Conservation (phyloP, 1,140 invertebrate genomes). For the Aphis gossypii region DNA sequence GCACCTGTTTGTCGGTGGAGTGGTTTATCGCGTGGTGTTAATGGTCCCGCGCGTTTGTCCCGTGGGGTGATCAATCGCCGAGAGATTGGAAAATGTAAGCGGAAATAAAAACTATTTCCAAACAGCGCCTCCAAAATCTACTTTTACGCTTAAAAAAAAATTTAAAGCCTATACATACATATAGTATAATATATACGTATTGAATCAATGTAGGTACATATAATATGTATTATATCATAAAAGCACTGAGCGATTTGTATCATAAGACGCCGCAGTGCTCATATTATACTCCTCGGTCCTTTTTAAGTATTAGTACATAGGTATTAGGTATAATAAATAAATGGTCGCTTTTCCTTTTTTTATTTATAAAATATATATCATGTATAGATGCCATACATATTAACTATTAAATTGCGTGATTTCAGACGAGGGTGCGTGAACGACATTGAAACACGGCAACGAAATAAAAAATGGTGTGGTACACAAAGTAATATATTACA, state of each 20-base stretch:
- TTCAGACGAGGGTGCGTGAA: slow-evolving; percentile 9
- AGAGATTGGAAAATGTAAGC: slow-evolving; percentile 18
- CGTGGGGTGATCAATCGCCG: slow-evolving; percentile 43
- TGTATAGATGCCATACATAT: not conserved
- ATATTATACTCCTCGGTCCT: not conserved
- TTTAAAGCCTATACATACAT: not conserved
- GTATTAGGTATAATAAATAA: not conserved
- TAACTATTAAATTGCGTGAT: slow-evolving; percentile 29
- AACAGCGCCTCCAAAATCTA: not conserved
- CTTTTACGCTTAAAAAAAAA: not conserved
- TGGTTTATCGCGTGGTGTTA: slow-evolving; percentile 26
- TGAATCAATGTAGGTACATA: no score
- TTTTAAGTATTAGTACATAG: not conserved
- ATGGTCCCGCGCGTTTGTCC: not conserved
- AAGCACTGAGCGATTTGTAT: not conserved
- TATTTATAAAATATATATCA: slow-evolving; percentile 6
- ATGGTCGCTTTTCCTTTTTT: not conserved
- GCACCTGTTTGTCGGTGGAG: slow-evolving; percentile 50
- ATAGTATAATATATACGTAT: no score
- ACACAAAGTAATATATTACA: not conserved
- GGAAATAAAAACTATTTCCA: not conserved
- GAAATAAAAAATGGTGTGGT: not conserved
- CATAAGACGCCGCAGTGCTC: not conserved
- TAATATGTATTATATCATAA: not conserved
- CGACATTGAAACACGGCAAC: slow-evolving; percentile 6